Base-by-base conservation (phyloP, 2,113 vertebrate species). In the Otolemur garnettii region DNA sequence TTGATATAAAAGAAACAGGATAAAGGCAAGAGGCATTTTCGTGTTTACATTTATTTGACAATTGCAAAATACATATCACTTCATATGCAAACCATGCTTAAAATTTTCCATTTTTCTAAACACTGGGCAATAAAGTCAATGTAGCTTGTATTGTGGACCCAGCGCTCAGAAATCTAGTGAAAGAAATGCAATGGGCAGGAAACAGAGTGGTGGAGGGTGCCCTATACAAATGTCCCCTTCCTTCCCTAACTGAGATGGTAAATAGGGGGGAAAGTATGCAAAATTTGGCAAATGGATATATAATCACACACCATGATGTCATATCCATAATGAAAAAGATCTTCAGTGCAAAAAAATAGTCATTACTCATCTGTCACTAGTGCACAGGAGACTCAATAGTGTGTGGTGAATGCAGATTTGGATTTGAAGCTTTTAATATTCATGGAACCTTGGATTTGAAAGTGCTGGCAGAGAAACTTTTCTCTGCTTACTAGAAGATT, bases 231-330 rank as follows among this genome's bases (percentile, higher is more conserved):
- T 94, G 91, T 96, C 97, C 69, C 88, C 98, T 94, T 97, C 87
- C 24, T 88, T 92, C 84, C 66, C 42, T 93, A 90, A 85, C n/a
- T 57, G 55, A 72, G 0, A 97, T 88, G 92, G 85, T 96, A 75
- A 94, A 87, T 96, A 98, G 96, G 97, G 96, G 96, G 89, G 91
- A 93, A 77, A 79, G 84, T 81, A 94, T 96, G 93, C 96, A 90
- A 96, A 91, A 91, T 97, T 98, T 96, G 35, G 10, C 26, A 74
- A 17, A 14, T 95, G 53, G 28, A 10, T 69, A 10, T 28, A 22
- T 84, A 78, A 55, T 21, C 14, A 13, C 17, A 30, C 15, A 50
- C 30, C n/a, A 53, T 82, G 18, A 4, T 35, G 10, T 42, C 28
- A 28, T 57, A 33, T n/a, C 78, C 17, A 1, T 59, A 66, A 17